Evolutionary conservation across 2,113 vertebrate species (phyloP).

Genomic region (Apteryx mantelli): DNA sequence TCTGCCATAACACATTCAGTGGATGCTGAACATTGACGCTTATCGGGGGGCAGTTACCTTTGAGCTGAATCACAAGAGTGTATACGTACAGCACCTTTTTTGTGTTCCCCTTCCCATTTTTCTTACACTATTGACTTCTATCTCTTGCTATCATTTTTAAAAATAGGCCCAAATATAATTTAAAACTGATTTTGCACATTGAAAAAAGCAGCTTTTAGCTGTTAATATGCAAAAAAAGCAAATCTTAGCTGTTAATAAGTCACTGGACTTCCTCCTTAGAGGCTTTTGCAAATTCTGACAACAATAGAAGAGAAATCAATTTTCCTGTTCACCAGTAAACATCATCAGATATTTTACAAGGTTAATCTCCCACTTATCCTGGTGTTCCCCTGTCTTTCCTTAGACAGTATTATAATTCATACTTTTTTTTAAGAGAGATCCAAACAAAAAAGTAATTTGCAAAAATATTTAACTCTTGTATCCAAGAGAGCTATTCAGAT

Average conservation of each 20-base stretch:
- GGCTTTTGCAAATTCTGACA: background rate
- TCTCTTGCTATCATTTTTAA: background rate
- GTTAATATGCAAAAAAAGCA: no score
- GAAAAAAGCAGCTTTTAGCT: background rate
- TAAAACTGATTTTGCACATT: background rate
- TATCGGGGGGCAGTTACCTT: background rate
- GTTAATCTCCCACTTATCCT: background rate
- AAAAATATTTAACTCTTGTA: background rate
- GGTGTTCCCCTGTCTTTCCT: no score
- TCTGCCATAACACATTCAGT: background rate
- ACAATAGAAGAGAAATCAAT: background rate
- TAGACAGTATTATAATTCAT: no score
- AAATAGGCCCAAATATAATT: background rate
- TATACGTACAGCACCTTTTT: fast-evolving
- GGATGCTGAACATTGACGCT: background rate
- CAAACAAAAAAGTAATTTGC: background rate
- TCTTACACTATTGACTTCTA: background rate
- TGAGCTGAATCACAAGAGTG: background rate
- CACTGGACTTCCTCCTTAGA: background rate
- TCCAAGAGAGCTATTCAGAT: background rate
- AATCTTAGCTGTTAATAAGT: background rate
- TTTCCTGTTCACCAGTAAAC: background rate
- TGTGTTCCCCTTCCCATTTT: background rate
- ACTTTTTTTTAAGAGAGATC: background rate
- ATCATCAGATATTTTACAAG: background rate